Base-by-base conservation (phyloP, 2,797 vertebrate species). In the Vireo griseus region DNA sequence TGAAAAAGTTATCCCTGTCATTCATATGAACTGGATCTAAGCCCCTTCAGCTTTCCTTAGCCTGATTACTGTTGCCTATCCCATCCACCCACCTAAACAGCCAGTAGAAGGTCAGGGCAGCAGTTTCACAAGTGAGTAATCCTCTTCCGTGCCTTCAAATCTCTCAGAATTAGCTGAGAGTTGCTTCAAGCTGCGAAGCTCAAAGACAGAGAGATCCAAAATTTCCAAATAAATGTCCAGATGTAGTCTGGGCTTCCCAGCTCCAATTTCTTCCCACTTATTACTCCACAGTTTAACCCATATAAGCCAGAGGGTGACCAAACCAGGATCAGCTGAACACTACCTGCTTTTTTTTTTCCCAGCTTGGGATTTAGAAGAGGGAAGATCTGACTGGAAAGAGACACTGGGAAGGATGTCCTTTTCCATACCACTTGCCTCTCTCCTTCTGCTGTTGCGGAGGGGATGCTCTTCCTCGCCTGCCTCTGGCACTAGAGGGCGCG, bases 1-100 rank as follows among this genome's bases (percentile, higher is more conserved):
- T 83, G 65, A 67, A 96, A 90, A 96, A 81, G 67, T 54, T 88
- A 82, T 79, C 25, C 52, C 61, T 86, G 61, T 68, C 90, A 83
- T 88, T 91, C 84, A 48, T 51, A 80, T 4, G 57, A 82, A 58
- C 19, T 77, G 58, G 14, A 77, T 89, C 50, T 92, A 94, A 89
- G 47, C 16, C 24, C 33, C 22, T 78, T 83, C 47, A 75, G 59
- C 31, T 91, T 90, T 72, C 7, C 68, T 91, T 39, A 89, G 50
- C 24, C 51, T 86, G 54, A 94, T 92, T 83, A 45, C 24, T 40
- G 16, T 62, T 86, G 76, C 14, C 86, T 61, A 76, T n/a, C 54
- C 35, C 29, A 76, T 80, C 86, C 62, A 62, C 54, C n/a, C 45
- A 87, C 66, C 37, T 31, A 72, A 82, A 92, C n/a, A 85, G 15